phyloP scores from a whole-genome alignment of 2,888 invertebrate genomes.

The Tachina lurida region DNA sequence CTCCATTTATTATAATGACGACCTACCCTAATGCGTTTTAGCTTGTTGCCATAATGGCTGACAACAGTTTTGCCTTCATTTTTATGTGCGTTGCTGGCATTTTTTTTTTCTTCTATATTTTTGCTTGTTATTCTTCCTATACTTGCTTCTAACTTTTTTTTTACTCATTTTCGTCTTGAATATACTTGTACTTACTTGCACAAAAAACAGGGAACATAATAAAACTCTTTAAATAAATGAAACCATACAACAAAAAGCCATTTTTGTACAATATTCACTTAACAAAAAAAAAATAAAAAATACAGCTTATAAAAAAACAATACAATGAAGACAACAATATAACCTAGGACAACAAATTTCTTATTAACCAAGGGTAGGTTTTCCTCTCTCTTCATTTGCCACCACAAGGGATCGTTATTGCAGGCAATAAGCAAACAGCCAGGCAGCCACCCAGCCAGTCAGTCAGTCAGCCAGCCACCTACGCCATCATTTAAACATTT shows the following conservation, averaged over 20 bases:
- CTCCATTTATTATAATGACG: constrained; percentile 66
- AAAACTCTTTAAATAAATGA: constrained; percentile 71
- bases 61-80: constrained; percentile 70
- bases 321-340: constrained; percentile 43
- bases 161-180: constrained; percentile 57
- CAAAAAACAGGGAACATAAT: constrained; percentile 63
- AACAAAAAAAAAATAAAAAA: constrained; percentile 4
- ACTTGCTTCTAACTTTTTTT: constrained; percentile 25
- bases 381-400: constrained; percentile 30
- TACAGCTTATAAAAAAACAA: constrained; percentile 37
- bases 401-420: constrained; percentile 11
- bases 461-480: not conserved
- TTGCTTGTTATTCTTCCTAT: not conserved
- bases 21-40: constrained; percentile 73
- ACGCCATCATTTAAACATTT: constrained; percentile 37
- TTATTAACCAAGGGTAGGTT: constrained; percentile 73
- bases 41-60: constrained; percentile 71
- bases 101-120: not conserved
- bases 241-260: constrained; percentile 65
- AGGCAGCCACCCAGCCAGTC: not conserved
- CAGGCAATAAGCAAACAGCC: constrained; percentile 22
- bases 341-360: constrained; percentile 74
- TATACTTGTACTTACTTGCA: constrained; percentile 7
- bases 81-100: constrained; percentile 60
- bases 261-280: constrained; percentile 42